These are phyloP conservation scores for Tachina lurida DNA, from an alignment of 2,888 invertebrate species.

Conservation along the genomic window DNA sequence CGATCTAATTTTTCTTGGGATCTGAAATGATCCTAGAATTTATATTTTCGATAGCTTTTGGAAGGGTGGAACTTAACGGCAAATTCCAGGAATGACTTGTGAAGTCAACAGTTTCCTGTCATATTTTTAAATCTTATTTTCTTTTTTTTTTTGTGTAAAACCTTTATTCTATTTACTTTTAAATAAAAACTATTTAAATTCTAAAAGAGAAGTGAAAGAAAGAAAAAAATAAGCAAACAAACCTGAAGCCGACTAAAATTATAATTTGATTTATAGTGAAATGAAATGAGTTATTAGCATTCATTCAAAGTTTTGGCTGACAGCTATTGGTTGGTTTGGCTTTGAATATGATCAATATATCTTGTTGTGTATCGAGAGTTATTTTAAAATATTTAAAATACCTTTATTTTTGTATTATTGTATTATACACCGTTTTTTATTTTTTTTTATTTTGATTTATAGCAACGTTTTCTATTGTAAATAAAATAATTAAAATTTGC, in stretches of 20 bases:
- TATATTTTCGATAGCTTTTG: no score
- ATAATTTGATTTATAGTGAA: background rate
- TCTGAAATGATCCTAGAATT: no score
- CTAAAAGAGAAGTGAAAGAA: no score
- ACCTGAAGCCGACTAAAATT: background rate
- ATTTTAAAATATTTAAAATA: background rate
- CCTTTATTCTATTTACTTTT: no score
- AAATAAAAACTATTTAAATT: no score
- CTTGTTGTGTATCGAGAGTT: background rate
- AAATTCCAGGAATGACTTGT: no score
- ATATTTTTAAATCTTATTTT: no score
- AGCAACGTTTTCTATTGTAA: background rate
- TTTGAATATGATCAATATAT: background rate
- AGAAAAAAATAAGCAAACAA: background rate
- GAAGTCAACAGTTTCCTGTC: no score
- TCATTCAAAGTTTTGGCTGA: background rate
- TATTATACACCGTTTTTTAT: background rate
- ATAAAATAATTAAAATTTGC: background rate
- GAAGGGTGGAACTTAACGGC: no score
- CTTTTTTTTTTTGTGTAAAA: no score
- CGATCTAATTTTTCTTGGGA: no score
- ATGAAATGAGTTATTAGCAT: background rate
- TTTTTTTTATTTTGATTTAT: constrained; percentile 13
- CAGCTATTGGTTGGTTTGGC: background rate
- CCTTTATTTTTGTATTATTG: background rate